A percentile compares a stretch with the other conserved stretches of the same genome.
Conservation (phyloP, 2,888 invertebrate species). For the Heliconius hortense region DNA sequence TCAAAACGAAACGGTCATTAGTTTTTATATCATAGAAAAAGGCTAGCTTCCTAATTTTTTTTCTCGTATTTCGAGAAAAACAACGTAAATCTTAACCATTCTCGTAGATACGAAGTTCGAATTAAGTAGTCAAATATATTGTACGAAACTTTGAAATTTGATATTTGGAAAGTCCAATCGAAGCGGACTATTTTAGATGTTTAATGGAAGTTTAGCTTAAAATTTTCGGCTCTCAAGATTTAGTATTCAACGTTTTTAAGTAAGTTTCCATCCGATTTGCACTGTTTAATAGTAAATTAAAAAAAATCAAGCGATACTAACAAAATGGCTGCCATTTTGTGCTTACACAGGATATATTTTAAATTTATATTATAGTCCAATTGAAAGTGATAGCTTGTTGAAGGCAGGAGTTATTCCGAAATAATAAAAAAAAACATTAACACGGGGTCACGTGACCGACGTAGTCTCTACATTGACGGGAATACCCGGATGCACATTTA, state of each 20-base stretch:
- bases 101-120: constrained; percentile 22
- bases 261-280: constrained; percentile 21
- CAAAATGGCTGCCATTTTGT: neutral
- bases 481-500: neutral
- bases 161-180: constrained; percentile 2
- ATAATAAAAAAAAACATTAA: neutral
- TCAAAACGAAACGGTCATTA: constrained; percentile 6
- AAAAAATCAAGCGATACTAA: constrained; percentile 1
- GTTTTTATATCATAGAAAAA: constrained; percentile 20
- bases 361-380: constrained; percentile 15
- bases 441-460: constrained; percentile 17
- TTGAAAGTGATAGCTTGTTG: constrained; percentile 20
- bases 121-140: constrained; percentile 26
- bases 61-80: constrained; percentile 7
- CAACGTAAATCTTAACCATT: neutral
- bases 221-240: constrained; percentile 15
- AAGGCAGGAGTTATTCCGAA: constrained; percentile 15
- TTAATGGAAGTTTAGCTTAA: constrained; percentile 10
- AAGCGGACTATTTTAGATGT: constrained; percentile 4
- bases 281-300: neutral
- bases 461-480: neutral
- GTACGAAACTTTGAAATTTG: constrained; percentile 10
- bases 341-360: neutral
- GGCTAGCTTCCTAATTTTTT: constrained; percentile 8
- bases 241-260: constrained; percentile 5